A percentile compares a stretch with the other conserved stretches of the same genome.
phyloP scores from a whole-genome alignment of 2,888 invertebrate genomes.

The Tuta absoluta region DNA sequence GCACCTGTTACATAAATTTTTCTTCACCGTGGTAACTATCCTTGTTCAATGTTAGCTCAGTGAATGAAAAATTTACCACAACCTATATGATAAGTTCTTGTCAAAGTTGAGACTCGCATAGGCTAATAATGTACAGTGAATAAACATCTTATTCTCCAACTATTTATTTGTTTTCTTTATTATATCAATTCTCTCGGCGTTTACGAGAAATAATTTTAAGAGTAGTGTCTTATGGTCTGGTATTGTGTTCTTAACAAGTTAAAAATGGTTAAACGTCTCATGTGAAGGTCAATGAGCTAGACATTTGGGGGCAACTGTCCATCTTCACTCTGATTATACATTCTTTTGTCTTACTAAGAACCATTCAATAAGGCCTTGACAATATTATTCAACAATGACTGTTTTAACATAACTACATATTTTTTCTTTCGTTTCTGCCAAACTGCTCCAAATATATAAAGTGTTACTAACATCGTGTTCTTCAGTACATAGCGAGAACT shows the following conservation, averaged over 20 bases:
- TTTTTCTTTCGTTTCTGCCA: conserved; percentile 52
- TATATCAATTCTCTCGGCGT: not conserved
- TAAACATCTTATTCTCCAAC: conserved; percentile 20
- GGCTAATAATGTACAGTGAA: conserved; percentile 26
- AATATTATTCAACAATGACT: conserved; percentile 57
- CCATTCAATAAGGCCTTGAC: conserved; percentile 64
- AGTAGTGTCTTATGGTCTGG: no score
- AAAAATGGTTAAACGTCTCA: not conserved
- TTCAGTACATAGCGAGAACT: conserved; percentile 25
- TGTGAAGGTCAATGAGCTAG: conserved; percentile 40
- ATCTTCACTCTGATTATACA: conserved; percentile 55
- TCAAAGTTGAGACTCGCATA: conserved; percentile 20
- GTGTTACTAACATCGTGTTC: conserved; percentile 46
- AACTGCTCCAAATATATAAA: conserved; percentile 65
- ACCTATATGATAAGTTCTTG: conserved; percentile 13
- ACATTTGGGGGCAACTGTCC: conserved; percentile 31
- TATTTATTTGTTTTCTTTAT: conserved; percentile 6
- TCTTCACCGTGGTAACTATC: conserved; percentile 3
- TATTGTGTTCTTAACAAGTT: not conserved
- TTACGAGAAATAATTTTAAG: not conserved
- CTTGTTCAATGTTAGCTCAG: conserved; percentile 16
- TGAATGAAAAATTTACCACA: conserved; percentile 23
- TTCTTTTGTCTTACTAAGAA: conserved; percentile 69
- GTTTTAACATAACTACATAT: conserved; percentile 52
- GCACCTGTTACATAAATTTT: conserved; percentile 17